Base-by-base conservation (phyloP, 2,113 vertebrate genomes). In the Alaudala cheleensis region DNA sequence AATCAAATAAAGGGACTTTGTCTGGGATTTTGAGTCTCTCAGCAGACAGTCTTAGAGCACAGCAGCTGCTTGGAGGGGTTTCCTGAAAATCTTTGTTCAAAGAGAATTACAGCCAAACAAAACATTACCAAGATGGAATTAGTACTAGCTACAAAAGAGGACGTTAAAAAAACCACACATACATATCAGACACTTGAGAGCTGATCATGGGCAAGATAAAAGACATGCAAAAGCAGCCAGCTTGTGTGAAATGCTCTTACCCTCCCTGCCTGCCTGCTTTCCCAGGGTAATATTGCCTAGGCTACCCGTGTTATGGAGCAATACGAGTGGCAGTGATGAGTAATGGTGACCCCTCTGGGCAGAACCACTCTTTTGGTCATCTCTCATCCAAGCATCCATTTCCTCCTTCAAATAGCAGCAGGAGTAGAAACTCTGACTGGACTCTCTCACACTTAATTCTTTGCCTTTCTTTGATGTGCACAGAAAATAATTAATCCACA, bases 41-140 rank as follows among this genome's bases (percentile, higher is more conserved):
- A 86, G 26, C 67, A 90, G 81, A 95, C 72, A 2, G 58, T 56
- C 34, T 95, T 64, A 77, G 85, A 95, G 81, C 62, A 82, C 22
- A 88, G 70, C 71, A 94, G 79, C 66, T 88, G 79, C 51, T 95
- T 93, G 88, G 85, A 92, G 71, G 92, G 85, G 95, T 91, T 94
- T 96, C 90, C 94, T 95, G 93, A 92, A 91, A 86, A 74, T 66
- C 74, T 91, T 97, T 94, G 79, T 93, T 92, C 85, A 80, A 74
- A 88, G 56, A 71, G 65, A 84, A 93, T 84, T 60, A 44, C 56
- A 91, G 95, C 93, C 94, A 96, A 96, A 93, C 81, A 92, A 97
- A 96, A 95, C 79, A 95, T 86, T 73, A 14, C 71, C 50, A 58
- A 88, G 85, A 70, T 34, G 0, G 7, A 90, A 88, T 88, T 94